These are phyloP conservation scores for Valencia hispanica DNA, from an alignment of 2,797 vertebrate species.

Conservation along the genomic window DNA sequence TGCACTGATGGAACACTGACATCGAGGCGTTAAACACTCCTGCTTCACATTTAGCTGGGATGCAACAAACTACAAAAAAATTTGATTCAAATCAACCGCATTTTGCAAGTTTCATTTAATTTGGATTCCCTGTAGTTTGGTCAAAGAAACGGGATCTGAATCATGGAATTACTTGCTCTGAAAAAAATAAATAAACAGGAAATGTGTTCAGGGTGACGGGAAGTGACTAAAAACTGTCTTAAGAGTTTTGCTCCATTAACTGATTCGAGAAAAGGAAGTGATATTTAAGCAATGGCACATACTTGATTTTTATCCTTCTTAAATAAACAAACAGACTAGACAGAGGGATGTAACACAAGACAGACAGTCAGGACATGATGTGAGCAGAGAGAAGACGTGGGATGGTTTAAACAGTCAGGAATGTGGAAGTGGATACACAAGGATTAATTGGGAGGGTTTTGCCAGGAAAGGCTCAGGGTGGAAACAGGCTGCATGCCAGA, in stretches of 20 bases:
- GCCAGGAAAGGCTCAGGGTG: constrained; percentile 36
- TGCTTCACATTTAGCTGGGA: neutral
- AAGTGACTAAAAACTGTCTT: constrained; percentile 10
- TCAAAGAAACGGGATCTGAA: neutral
- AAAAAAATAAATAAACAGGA: constrained; percentile 27
- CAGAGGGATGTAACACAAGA: constrained; percentile 6
- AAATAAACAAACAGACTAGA: neutral
- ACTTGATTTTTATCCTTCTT: neutral
- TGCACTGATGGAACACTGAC: too few relatives aligned
- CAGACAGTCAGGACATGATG: constrained; percentile 8
- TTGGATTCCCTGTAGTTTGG: neutral
- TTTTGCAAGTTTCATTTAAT: neutral
- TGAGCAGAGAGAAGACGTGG: constrained; percentile 26
- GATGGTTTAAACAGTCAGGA: constrained; percentile 44
- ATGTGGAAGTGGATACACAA: constrained; percentile 54
- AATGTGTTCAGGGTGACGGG: constrained; percentile 20
- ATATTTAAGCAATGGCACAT: neutral
- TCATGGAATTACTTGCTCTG: neutral
- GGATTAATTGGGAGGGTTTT: constrained; percentile 44
- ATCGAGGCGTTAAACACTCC: neutral
- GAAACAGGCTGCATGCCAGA: constrained; percentile 30
- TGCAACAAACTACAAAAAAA: neutral
- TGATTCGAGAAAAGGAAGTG: constrained; percentile 7
- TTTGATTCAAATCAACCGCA: neutral
- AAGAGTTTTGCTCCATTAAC: neutral